Conservation (phyloP, 2,113 vertebrate genomes). For the Sus scrofa region T2T-Sscrofa CM000814.6:102247001-102247500, state of each 20-base stretch:
- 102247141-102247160: slow-evolving; percentile 68
- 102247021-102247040: slow-evolving; percentile 54
- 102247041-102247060: slow-evolving; percentile 72
- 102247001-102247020: slow-evolving; percentile 64
- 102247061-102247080: slow-evolving; percentile 57
- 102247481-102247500: slow-evolving; percentile 73
- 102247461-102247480: slow-evolving; percentile 44
- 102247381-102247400: slow-evolving; percentile 82
- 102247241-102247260: slow-evolving; percentile 75
- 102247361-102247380: slow-evolving; percentile 83
- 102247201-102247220: slow-evolving; percentile 33
- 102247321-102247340: slow-evolving; percentile 84
- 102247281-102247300: slow-evolving; percentile 68
- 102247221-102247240: slow-evolving; percentile 60
- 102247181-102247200: slow-evolving; percentile 33
- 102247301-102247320: slow-evolving; percentile 79
- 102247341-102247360: slow-evolving; percentile 83
- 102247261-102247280: slow-evolving; percentile 77
- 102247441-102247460: slow-evolving; percentile 62
- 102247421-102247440: slow-evolving; percentile 81
- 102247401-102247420: slow-evolving; percentile 81
- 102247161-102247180: slow-evolving; percentile 10
- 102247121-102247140: neutral
- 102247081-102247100: slow-evolving; percentile 26
- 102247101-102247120: slow-evolving; percentile 57